A percentile compares a stretch with the other conserved stretches of the same genome.
These are phyloP conservation scores for Saguinus midas DNA, from an alignment of 2,113 vertebrate genomes.

Conservation along the genomic window DNA sequence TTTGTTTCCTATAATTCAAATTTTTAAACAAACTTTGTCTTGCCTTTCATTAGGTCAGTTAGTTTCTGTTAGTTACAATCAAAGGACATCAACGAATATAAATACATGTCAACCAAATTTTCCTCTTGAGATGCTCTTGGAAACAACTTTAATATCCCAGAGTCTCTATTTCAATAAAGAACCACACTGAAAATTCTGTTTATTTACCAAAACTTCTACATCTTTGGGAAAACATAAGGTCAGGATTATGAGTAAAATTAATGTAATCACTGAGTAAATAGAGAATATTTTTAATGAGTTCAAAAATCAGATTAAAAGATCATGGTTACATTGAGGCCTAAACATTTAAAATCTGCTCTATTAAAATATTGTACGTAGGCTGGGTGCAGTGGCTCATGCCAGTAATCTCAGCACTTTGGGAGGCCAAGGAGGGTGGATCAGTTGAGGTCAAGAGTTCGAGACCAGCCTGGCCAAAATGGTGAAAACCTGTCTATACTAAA, in stretches of 20 bases:
- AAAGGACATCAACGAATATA: slow-evolving; percentile 27
- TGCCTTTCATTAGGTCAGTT: neutral
- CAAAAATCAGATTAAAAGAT: slow-evolving; percentile 48
- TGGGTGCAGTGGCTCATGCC: too few relatives aligned
- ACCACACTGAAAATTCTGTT: neutral
- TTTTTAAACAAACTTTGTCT: neutral
- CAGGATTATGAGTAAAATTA: neutral
- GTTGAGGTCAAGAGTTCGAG: too few relatives aligned
- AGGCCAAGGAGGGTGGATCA: too few relatives aligned
- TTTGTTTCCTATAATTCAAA: neutral
- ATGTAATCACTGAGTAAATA: neutral
- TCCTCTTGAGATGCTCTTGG: neutral
- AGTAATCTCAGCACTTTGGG: too few relatives aligned
- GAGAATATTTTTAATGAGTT: slow-evolving; percentile 42
- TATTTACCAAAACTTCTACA: neutral
- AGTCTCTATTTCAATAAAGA: slow-evolving; percentile 29
- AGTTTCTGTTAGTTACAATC: neutral
- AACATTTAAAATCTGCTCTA: neutral
- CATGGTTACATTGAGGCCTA: neutral
- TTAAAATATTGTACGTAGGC: neutral
- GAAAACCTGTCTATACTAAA: too few relatives aligned
- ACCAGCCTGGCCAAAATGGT: too few relatives aligned
- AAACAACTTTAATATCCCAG: neutral
- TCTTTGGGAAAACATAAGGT: neutral
- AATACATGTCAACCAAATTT: slow-evolving; percentile 21